Evolutionary conservation across 1,140 invertebrate species (phyloP), one percentile per base, ranked within the genome.

Genomic region (Leptinotarsa undecemlineata): DNA sequence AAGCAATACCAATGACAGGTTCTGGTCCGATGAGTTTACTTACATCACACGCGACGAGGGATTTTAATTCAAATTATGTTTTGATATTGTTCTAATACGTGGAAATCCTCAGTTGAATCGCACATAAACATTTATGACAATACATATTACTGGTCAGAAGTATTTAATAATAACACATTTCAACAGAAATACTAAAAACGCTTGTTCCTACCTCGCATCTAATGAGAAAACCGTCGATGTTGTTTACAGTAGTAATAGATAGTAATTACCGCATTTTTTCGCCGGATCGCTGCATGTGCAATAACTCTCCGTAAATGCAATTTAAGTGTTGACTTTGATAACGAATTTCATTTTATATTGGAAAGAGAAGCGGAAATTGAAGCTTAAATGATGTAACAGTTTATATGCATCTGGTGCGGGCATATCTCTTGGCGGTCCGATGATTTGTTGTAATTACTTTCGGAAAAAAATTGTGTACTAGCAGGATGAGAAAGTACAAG

Each of bases 311-410:
- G 51, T 57, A n/a, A 57, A 57, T 57, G 51, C 51, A 23, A 23
- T 21, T 66, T 23, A 23, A 66, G 26, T 66, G 63, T 66, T 66
- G 20, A 66, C 63, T 66, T 33, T 21, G 26, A 66, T 23, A 66
- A 66, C 63, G 63, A 66, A 66, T 19, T 66, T 66, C 13, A 66
- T 21, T 21, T 21, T 66, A 33, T 33, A 33, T 66, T 66, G 26
- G 63, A 66, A 20, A 66, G 14, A 66, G 21, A 66, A 66, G 63
- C 63, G 63, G 63, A 66, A 66, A 66, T 66, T 66, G 63, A 21
- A 66, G 26, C 63, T 66, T 66, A 66, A 66, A 66, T 66, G 63
- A 66, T 66, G 26, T 66, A 66, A 66, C 63, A 19, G 63, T 66
- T 66, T 66, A 66, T 66, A 33, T 14, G 63, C 63, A 66, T 20